phyloP scores from a whole-genome alignment of 1,140 invertebrate species.

The Hyphantria cunea region DNA sequence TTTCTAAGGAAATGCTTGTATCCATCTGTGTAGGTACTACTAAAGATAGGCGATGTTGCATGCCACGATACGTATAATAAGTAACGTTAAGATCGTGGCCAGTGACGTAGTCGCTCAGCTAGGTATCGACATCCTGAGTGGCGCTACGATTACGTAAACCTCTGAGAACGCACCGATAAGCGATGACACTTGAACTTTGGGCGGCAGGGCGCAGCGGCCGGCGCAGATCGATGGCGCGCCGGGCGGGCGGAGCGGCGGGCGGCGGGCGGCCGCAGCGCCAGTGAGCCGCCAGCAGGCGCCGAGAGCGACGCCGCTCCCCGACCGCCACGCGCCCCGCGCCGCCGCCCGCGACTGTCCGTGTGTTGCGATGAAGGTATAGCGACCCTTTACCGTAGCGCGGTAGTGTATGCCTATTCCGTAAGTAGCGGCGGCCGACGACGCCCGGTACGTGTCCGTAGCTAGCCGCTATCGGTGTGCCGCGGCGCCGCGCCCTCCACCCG shows the following conservation, averaged over 20 bases:
- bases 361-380: conserved; percentile 77
- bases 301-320: conserved; percentile 30
- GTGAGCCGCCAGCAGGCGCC: conserved; percentile 39
- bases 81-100: no score
- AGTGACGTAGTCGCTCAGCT: no score
- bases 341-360: conserved; percentile 36
- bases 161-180: background rate
- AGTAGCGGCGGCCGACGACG: conserved; percentile 46
- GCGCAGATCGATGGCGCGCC: conserved; percentile 17
- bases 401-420: conserved; percentile 68
- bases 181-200: conserved; percentile 42
- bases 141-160: background rate
- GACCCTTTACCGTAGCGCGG: conserved; percentile 58
- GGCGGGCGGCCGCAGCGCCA: conserved; percentile 15
- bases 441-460: conserved; percentile 61
- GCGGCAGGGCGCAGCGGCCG: conserved; percentile 19
- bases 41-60: no score
- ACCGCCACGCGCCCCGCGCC: conserved; percentile 11
- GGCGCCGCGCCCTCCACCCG: conserved; percentile 31
- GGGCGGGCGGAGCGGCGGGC: conserved; percentile 19
- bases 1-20: no score
- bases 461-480: conserved; percentile 41
- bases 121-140: background rate
- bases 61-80: no score
- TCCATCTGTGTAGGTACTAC: no score